Evolutionary conservation across 2,113 vertebrate genomes (phyloP).

Genomic region (Sinocyclocheilus anshuiensis): DNA sequence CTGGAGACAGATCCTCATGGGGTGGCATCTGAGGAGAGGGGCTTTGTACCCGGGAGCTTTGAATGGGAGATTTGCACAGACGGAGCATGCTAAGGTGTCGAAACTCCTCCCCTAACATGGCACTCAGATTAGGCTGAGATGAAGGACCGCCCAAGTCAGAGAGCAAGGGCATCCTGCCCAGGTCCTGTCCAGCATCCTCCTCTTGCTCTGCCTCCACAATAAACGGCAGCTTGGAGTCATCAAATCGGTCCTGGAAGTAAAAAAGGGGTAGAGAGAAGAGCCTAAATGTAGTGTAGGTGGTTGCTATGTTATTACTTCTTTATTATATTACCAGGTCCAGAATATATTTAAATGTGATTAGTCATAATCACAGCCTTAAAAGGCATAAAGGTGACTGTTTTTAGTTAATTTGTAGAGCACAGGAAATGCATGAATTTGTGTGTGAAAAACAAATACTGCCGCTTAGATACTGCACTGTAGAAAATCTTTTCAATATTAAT

Average conservation of each 20-base stretch:
- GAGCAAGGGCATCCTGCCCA: slow-evolving; percentile 74
- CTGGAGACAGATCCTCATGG: slow-evolving; percentile 58
- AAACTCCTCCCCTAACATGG: slow-evolving; percentile 84
- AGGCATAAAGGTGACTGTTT: background rate
- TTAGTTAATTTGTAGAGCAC: background rate
- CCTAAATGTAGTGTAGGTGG: too few relatives aligned
- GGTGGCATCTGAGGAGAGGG: slow-evolving; percentile 70
- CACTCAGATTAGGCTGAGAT: slow-evolving; percentile 77
- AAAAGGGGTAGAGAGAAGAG: too few relatives aligned
- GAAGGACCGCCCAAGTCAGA: slow-evolving; percentile 76
- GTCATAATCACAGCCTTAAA: background rate
- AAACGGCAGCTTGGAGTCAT: slow-evolving; percentile 81
- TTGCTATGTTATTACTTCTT: background rate
- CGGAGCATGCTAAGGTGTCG: slow-evolving; percentile 78
- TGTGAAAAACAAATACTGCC: background rate
- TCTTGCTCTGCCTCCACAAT: slow-evolving; percentile 77
- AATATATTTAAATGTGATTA: background rate
- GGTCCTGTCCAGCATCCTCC: slow-evolving; percentile 67
- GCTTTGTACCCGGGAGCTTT: slow-evolving; percentile 72
- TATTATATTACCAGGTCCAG: background rate
- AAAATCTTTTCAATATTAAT: background rate
- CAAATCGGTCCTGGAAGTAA: slow-evolving; percentile 68
- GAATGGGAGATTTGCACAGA: slow-evolving; percentile 77
- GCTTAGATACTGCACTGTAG: background rate
- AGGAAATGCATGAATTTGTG: background rate